Base-by-base conservation (phyloP, 2,797 vertebrate species). In the Tachyglossus aculeatus region DNA sequence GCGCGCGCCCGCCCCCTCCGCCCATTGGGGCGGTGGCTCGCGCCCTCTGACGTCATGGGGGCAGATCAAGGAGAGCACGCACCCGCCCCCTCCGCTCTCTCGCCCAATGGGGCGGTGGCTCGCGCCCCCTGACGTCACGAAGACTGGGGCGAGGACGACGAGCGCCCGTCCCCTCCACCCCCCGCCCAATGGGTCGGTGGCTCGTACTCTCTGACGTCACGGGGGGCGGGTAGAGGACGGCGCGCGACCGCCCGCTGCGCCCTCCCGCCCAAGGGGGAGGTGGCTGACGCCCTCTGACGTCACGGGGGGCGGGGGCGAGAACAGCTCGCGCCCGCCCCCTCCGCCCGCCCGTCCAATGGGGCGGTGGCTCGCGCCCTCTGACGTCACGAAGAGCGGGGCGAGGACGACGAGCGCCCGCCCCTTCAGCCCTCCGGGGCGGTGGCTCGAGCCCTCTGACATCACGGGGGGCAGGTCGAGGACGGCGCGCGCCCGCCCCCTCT, bases 361-460 rank as follows among this genome's bases (percentile, higher is more conserved):
- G 33, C 61, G 65, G 4, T 75, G 80, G 81, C 80, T 76, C 19
- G 11, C 24, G 7, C 13, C 6, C 10, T 4, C 13, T 50, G 33
- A 56, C 48, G 69, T 31, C 18, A 40, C 14, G 7, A 57, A 47
- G 31, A 74, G 11, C 41, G 55, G 61, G 1, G 22, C 72, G 78
- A 78, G 67, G 44, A 48, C 50, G 60, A 39, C 47, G 1, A 25
- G 53, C 19, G 2, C 24, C 52, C 11, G 15, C 37, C 48, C 48
- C 61, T 18, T 4, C 34, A 24, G 25, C 62, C n/a, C n/a, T n/a
- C 67, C 62, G 7, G 3, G 52, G 39, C 0, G 54, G 68, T 54
- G 65, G 65, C 65, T 43, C 32, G 3, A 36, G 56, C 31, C 10
- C 65, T 31, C 61, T 40, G 54, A 88, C 88, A 81, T 87, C 83